A percentile compares a stretch with the other conserved stretches of the same genome.
Conservation (phyloP, 2,888 invertebrate genomes). For the Petrophora chlorosata region DNA sequence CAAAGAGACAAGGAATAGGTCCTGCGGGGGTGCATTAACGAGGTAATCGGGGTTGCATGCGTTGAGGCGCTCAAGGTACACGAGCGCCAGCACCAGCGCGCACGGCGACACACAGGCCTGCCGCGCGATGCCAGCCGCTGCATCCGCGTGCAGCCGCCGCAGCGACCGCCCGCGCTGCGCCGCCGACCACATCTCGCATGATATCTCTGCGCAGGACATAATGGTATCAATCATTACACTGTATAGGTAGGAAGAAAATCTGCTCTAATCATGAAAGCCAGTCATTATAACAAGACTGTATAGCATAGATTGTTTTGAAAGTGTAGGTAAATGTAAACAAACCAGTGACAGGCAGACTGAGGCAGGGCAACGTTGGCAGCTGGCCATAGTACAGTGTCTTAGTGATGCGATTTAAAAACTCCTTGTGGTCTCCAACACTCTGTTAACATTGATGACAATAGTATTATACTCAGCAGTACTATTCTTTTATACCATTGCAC, state of each 20-base stretch:
- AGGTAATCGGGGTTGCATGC: conserved; percentile 92
- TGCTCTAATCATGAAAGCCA: too few species aligned
- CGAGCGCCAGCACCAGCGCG: conserved; percentile 95
- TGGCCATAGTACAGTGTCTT: conserved; percentile 95
- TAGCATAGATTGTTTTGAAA: too few species aligned
- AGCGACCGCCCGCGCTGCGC: conserved; percentile 89
- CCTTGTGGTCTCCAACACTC: conserved; percentile 88
- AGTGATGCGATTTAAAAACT: conserved; percentile 91
- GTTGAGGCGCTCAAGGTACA: conserved; percentile 96
- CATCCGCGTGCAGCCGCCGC: conserved; percentile 89
- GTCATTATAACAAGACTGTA: too few species aligned
- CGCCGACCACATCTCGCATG: conserved; percentile 92
- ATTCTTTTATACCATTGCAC: too few species aligned
- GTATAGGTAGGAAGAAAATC: too few species aligned
- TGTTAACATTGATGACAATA: too few species aligned
- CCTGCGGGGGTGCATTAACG: conserved; percentile 92
- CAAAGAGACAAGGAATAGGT: conserved; percentile 97
- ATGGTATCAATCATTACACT: too few species aligned
- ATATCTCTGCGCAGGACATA: conserved; percentile 91
- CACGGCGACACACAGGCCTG: conserved; percentile 95
- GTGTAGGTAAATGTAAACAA: conserved; percentile 47
- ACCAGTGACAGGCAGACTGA: conserved; percentile 93
- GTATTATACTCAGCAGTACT: too few species aligned
- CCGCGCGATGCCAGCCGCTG: conserved; percentile 89
- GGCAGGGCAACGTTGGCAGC: conserved; percentile 87